Evolutionary conservation across 2,888 invertebrate species (phyloP).

Genomic region (Rotaria sp.): DNA sequence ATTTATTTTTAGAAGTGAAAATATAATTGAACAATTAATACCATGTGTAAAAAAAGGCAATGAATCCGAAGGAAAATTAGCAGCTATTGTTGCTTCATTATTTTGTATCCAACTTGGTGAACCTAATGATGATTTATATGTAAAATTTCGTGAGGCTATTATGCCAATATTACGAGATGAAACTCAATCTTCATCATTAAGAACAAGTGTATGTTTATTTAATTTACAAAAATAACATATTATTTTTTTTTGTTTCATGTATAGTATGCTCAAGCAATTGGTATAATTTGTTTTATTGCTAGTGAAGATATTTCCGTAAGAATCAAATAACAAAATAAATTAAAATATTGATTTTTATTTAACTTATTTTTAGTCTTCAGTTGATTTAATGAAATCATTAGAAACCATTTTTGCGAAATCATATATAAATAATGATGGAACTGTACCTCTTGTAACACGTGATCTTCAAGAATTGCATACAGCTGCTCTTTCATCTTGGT

Average conservation of each 20-base stretch:
- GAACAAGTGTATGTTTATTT: neutral
- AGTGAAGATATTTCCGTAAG: constrained; percentile 3
- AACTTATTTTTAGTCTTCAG: constrained; percentile 48
- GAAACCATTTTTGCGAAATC: constrained; percentile 65
- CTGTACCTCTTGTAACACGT: constrained; percentile 63
- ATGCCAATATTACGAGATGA: neutral
- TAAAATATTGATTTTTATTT: neutral
- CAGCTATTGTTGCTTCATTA: neutral
- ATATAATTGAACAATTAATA: neutral
- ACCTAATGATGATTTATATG: neutral
- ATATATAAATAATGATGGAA: constrained; percentile 75
- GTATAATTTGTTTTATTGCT: neutral
- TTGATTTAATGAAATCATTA: constrained; percentile 69
- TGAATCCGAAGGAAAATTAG: constrained; percentile 14
- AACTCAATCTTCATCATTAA: neutral
- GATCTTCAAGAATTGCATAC: constrained; percentile 70
- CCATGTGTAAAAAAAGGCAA: neutral
- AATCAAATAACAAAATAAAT: neutral
- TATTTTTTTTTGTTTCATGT: neutral
- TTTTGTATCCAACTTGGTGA: neutral
- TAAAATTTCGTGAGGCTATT: constrained; percentile 3
- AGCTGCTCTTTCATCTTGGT: constrained; percentile 78
- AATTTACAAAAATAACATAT: neutral
- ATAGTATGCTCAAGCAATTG: constrained; percentile 16
- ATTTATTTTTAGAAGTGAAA: neutral